These are phyloP conservation scores for Himalopsyche tibetana DNA, from an alignment of 2,888 invertebrate species.

Conservation along the genomic window DNA sequence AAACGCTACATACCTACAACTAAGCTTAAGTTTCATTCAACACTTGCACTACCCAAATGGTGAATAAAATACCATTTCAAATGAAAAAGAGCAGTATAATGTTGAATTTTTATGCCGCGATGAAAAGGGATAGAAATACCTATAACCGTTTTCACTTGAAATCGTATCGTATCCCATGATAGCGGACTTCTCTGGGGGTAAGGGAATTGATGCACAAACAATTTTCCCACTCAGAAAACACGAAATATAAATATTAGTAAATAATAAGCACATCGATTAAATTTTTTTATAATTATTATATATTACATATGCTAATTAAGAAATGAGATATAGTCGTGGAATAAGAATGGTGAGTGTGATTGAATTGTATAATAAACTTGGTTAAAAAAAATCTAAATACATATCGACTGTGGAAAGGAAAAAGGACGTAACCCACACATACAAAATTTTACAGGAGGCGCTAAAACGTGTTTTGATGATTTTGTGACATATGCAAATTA, in stretches of 20 bases:
- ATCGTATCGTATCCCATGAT: slow-evolving; percentile 35
- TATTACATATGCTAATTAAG: too few relatives aligned
- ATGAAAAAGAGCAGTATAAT: slow-evolving; percentile 34
- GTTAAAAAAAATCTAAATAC: too few relatives aligned
- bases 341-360: too few relatives aligned
- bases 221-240: background rate
- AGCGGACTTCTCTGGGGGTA: background rate
- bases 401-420: too few relatives aligned
- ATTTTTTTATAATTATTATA: too few relatives aligned
- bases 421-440: too few relatives aligned
- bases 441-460: too few relatives aligned
- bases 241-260: background rate
- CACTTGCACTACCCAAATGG: slow-evolving; percentile 44
- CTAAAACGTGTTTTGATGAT: too few relatives aligned
- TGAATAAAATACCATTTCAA: slow-evolving; percentile 53
- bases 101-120: slow-evolving; percentile 23
- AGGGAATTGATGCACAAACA: background rate
- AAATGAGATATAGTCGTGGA: too few relatives aligned
- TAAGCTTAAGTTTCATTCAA: slow-evolving; percentile 43
- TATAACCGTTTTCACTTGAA: slow-evolving; percentile 39
- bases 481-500: too few relatives aligned
- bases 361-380: too few relatives aligned
- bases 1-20: slow-evolving; percentile 46
- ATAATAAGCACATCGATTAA: too few relatives aligned
- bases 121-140: slow-evolving; percentile 40